Percentiles rank a stretch among this genome's conserved stretches.
phyloP scores from a whole-genome alignment of 2,797 vertebrate genomes.

The Toxotes lorentzi region DNA sequence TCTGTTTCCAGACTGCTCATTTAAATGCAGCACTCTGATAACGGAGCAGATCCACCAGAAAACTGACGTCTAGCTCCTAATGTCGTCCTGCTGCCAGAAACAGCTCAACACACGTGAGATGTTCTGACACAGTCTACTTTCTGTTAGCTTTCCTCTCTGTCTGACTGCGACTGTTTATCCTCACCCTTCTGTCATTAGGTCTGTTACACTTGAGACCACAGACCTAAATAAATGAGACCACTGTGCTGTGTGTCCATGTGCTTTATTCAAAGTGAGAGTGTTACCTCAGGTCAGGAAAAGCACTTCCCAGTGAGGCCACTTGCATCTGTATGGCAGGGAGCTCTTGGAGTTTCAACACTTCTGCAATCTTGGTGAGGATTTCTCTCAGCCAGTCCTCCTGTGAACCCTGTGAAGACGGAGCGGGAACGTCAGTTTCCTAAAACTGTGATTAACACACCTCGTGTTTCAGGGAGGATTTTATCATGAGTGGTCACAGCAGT shows the following conservation, averaged over 20 bases:
- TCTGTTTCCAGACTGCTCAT: not conserved
- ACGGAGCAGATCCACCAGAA: not conserved
- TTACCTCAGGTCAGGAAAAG: conserved; percentile 75
- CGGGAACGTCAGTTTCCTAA: not conserved
- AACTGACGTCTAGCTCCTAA: not conserved
- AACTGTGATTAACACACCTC: not conserved
- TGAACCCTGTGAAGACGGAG: conserved; percentile 64
- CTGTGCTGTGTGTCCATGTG: too few species aligned
- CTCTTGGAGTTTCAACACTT: conserved; percentile 75
- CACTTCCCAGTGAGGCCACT: conserved; percentile 42
- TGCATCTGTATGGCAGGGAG: conserved; percentile 73
- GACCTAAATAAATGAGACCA: not conserved
- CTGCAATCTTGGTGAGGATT: conserved; percentile 69
- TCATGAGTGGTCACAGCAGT: not conserved
- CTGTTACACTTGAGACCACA: not conserved
- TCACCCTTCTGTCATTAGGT: not conserved
- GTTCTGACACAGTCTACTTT: not conserved
- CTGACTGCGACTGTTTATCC: not conserved
- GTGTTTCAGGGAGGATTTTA: not conserved
- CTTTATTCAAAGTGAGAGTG: not conserved
- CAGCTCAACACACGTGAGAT: not conserved
- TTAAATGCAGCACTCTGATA: not conserved
- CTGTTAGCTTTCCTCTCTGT: not conserved
- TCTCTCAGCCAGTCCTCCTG: conserved; percentile 64
- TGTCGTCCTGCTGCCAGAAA: conserved; percentile 17